Percentiles rank a stretch among this genome's conserved stretches.
These are phyloP conservation scores for Patella ulyssiponensis DNA, from an alignment of 2,888 invertebrate genomes.

Conservation along the genomic window DNA sequence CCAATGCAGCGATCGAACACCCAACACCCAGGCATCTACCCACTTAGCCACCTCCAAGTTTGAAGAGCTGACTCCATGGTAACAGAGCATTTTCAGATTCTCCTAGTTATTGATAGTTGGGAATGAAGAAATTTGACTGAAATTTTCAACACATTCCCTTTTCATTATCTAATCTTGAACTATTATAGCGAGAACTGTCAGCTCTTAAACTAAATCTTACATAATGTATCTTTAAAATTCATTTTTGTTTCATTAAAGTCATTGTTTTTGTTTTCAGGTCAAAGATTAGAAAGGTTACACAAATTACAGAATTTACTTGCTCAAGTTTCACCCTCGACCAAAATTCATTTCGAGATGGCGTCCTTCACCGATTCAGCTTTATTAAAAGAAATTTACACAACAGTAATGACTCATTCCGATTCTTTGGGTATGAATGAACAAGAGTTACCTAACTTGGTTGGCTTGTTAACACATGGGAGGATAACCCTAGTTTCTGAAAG, in stretches of 20 bases:
- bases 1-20: too few species aligned
- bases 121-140: too few species aligned
- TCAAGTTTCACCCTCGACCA: constrained; percentile 76
- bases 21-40: too few species aligned
- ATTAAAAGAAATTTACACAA: constrained; percentile 78
- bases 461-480: constrained; percentile 80
- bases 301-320: constrained; percentile 81
- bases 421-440: constrained; percentile 92
- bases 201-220: too few species aligned
- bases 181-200: too few species aligned
- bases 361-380: constrained; percentile 84
- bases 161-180: too few species aligned
- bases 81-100: too few species aligned
- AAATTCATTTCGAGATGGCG: constrained; percentile 88
- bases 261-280: constrained; percentile 74
- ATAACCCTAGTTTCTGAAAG: constrained; percentile 84
- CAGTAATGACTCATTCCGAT: constrained; percentile 83
- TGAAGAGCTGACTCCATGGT: too few species aligned
- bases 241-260: not conserved
- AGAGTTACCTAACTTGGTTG: constrained; percentile 84
- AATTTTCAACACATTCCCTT: too few species aligned
- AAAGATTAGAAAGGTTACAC: constrained; percentile 78
- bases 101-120: too few species aligned
- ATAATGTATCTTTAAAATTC: not conserved
- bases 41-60: too few species aligned